A percentile compares a stretch with the other conserved stretches of the same genome.
These are phyloP conservation scores for Eumerus sabulonum DNA, from an alignment of 2,888 invertebrate species.

Conservation along the genomic window DNA sequence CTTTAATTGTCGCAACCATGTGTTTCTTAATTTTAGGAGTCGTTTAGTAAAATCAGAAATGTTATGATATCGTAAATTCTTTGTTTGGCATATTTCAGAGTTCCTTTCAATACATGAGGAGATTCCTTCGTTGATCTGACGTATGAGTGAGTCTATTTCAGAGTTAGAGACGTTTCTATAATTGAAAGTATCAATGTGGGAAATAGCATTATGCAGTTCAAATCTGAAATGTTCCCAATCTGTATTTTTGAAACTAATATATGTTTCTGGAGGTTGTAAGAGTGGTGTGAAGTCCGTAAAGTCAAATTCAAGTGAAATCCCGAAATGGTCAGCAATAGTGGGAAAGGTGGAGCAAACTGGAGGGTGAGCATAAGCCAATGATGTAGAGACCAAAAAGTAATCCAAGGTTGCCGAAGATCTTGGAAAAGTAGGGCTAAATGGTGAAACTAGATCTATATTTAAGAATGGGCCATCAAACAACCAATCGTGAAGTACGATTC, in stretches of 20 bases:
- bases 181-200: not conserved
- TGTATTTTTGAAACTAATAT: conserved; percentile 22
- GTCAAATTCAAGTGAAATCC: not conserved
- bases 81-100: too few relatives aligned
- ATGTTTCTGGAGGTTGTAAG: conserved; percentile 7
- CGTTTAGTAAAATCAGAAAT: too few relatives aligned
- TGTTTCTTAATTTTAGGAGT: too few relatives aligned
- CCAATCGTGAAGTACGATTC: conserved; percentile 6
- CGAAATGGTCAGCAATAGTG: conserved; percentile 5
- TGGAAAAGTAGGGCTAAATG: conserved; percentile 13
- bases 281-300: conserved; percentile 2
- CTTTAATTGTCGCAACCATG: too few relatives aligned
- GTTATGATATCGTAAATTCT: too few relatives aligned
- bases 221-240: conserved; percentile 8
- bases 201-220: conserved; percentile 14
- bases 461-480: conserved; percentile 3
- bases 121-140: conserved; percentile 9
- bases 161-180: conserved; percentile 11
- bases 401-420: not conserved
- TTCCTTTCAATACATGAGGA: too few relatives aligned
- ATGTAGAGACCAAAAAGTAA: conserved; percentile 4
- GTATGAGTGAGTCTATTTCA: conserved; percentile 13
- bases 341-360: conserved; percentile 11
- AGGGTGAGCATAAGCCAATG: not conserved
- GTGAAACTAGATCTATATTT: not conserved